Evolutionary conservation across 2,797 vertebrate species (phyloP), one percentile per base, ranked within the genome.

Genomic region (Denticeps clupeoides): DNA sequence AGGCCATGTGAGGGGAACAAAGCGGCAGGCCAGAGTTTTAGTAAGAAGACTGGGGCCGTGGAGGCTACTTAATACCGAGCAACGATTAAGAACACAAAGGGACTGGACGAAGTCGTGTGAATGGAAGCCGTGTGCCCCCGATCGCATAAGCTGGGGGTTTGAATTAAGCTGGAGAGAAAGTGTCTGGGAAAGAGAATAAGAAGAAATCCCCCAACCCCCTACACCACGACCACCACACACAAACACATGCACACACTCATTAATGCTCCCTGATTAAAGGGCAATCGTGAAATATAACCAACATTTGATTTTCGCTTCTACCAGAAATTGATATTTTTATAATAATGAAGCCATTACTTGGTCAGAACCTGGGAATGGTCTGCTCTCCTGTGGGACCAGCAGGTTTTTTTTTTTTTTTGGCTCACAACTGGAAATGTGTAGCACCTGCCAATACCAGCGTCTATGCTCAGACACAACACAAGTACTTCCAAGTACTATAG

Each of bases 1-100:
- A 32, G 12, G 32, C 42, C 33, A 40, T 24, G 43, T 37, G 47
- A 33, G 45, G 43, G 46, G 45, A 65, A 70, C 70, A 70, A 73
- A 65, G 70, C 59, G 9, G 41, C 25, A 56, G 44, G 60, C 58
- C 64, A 48, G 58, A 60, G 64, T 64, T 65, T 62, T 64, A 50
- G 58, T 61, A 56, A 65, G 60, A 65, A 67, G 61, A 65, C 65
- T 68, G 67, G 43, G 62, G 51, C 59, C 59, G 58, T 41, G 63
- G 54, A 59, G 62, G 56, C 60, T 45, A 63, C 60, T 68, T 72
- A 74, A 70, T 69, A 67, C 69, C 50, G 50, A 62, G 45, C 49
- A 63, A 65, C 69, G 64, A 74, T 74, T 71, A 72, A 65, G 64
- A 51, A 61, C 57, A 74, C 72, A 74, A 74, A 70, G 52, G 58